These are phyloP conservation scores for Atherinomorus stipes DNA, from an alignment of 2,113 vertebrate genomes.

Conservation along the genomic window DNA sequence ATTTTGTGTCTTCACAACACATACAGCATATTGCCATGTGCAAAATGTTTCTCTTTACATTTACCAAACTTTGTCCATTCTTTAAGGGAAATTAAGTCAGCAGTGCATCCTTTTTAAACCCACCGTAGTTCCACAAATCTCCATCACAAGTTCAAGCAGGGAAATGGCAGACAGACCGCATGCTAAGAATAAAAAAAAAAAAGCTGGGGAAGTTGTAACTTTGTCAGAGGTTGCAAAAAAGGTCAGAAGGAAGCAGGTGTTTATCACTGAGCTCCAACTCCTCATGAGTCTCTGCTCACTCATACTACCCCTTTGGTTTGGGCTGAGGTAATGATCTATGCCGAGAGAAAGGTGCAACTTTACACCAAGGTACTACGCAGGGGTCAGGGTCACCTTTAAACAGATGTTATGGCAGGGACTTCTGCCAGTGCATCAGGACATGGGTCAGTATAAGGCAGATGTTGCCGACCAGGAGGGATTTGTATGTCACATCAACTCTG, in stretches of 20 bases:
- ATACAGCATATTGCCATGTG: not conserved
- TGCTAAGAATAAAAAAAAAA: conserved; percentile 30
- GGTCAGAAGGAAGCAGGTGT: conserved; percentile 65
- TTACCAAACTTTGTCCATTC: not conserved
- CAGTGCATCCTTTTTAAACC: conserved; percentile 13
- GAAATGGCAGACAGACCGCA: not conserved
- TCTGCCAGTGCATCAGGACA: conserved; percentile 45
- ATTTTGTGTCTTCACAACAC: not conserved
- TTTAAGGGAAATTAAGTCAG: not conserved
- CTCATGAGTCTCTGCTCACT: conserved; percentile 45
- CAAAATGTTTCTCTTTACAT: not conserved
- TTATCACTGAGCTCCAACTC: conserved; percentile 58
- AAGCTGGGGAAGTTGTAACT: conserved; percentile 31
- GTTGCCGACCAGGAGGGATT: conserved; percentile 63
- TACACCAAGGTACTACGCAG: conserved; percentile 50
- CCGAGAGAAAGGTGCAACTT: conserved; percentile 56
- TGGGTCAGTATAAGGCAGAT: conserved; percentile 75
- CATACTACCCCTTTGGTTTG: conserved; percentile 32
- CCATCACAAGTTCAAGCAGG: conserved; percentile 1
- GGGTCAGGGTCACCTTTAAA: conserved; percentile 77
- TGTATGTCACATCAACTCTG: conserved; percentile 55
- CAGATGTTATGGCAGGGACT: conserved; percentile 71
- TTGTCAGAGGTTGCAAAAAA: conserved; percentile 41
- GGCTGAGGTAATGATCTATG: conserved; percentile 71
- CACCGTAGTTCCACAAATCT: conserved; percentile 2